These are phyloP conservation scores for Oreotragus oreotragus DNA, from an alignment of 2,113 vertebrate species.

Conservation along the genomic window DNA sequence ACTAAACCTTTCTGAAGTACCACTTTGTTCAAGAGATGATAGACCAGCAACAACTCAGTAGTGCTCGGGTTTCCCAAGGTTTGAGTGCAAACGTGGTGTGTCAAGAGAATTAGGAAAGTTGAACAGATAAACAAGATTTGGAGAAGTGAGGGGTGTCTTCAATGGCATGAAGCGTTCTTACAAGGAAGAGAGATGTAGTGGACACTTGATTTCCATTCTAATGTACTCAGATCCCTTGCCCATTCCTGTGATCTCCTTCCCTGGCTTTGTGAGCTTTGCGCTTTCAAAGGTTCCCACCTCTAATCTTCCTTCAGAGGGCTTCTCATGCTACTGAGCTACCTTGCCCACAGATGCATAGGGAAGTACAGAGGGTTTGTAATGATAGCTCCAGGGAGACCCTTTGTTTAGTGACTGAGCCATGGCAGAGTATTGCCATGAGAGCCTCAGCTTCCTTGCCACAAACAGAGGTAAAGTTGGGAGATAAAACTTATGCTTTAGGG, in stretches of 20 bases:
- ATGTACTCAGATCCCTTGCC: not conserved
- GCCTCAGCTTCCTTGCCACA: not conserved
- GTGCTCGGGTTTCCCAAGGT: not conserved
- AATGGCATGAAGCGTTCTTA: fast-evolving
- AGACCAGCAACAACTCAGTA: not conserved
- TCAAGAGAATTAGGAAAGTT: not conserved
- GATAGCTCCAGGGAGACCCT: not conserved
- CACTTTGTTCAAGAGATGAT: not conserved
- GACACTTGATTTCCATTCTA: not conserved
- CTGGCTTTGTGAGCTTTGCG: not conserved
- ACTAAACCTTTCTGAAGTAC: not conserved
- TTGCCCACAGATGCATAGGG: not conserved
- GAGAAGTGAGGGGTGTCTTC: not conserved
- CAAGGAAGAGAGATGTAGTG: not conserved
- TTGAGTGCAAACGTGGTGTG: not conserved
- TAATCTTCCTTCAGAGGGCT: not conserved
- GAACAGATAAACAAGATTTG: not conserved
- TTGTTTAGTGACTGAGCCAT: not conserved
- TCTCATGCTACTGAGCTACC: not conserved
- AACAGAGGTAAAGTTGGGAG: not conserved
- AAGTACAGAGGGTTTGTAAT: not conserved
- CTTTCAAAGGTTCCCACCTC: not conserved
- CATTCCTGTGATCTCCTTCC: not conserved
- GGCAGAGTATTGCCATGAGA: not conserved
- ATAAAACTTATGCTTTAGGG: not conserved